phyloP scores from a whole-genome alignment of 2,888 invertebrate species.

The Salticus scenicus region DNA sequence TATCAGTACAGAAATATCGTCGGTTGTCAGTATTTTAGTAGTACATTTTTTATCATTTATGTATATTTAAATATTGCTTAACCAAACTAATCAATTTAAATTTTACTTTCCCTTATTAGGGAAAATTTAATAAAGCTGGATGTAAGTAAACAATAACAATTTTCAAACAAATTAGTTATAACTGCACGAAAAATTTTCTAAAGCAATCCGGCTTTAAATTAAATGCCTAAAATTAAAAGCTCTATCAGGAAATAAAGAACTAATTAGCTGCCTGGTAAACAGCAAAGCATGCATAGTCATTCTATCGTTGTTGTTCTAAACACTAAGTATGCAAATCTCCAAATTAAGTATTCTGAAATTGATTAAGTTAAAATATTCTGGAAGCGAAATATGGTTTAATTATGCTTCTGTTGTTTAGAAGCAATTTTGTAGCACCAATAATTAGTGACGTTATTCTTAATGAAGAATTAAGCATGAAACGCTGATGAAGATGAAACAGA shows the following conservation, averaged over 20 bases:
- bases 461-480: not conserved
- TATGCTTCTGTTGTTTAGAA: slow-evolving; percentile 56
- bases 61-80: no score
- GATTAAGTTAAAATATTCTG: slow-evolving; percentile 58
- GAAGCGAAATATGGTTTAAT: slow-evolving; percentile 66
- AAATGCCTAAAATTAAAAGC: not conserved
- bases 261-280: not conserved
- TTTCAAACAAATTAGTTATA: no score
- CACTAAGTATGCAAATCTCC: slow-evolving; percentile 63
- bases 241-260: slow-evolving; percentile 3
- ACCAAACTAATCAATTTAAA: no score
- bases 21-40: no score
- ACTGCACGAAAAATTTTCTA: no score
- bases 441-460: not conserved
- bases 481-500: not conserved
- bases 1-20: no score
- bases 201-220: not conserved
- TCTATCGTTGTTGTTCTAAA: not conserved
- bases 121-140: no score
- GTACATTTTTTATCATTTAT: no score
- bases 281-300: not conserved
- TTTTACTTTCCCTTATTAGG: no score
- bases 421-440: slow-evolving; percentile 28
- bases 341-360: slow-evolving; percentile 65
- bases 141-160: no score